These are phyloP conservation scores for Varecia variegata DNA, from an alignment of 2,797 vertebrate genomes.

Conservation along the genomic window DNA sequence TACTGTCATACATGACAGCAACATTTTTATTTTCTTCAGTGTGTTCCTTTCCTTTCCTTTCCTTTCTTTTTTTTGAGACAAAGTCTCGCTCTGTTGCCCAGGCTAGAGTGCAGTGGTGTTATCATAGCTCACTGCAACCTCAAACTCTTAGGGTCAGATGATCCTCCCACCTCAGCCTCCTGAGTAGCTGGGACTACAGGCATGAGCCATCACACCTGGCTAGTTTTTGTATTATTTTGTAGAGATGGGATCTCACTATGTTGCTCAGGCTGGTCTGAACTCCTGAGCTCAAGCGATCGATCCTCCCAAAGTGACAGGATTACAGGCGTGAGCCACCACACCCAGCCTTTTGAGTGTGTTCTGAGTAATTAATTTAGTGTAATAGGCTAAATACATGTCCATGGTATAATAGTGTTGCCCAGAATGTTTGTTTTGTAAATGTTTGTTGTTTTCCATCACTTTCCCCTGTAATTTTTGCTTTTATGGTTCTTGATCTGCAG, in stretches of 20 bases:
- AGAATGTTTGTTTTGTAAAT: constrained; percentile 16
- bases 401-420: background rate
- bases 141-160: background rate
- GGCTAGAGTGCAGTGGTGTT: background rate
- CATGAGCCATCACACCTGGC: background rate
- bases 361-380: background rate
- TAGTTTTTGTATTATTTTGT: background rate
- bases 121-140: background rate
- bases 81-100: background rate
- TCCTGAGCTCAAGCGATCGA: background rate
- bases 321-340: background rate
- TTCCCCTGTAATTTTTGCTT: background rate
- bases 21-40: background rate
- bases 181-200: background rate
- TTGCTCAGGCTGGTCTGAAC: background rate
- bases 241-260: background rate
- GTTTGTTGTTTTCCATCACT: constrained; percentile 7
- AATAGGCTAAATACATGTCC: background rate
- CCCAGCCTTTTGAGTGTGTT: background rate
- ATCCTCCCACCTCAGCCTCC: background rate
- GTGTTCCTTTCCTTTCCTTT: background rate
- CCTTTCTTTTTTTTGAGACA: background rate
- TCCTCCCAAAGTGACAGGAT: background rate
- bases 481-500: constrained; percentile 41
- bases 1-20: background rate